Percentiles rank a stretch among this genome's conserved stretches.
These are phyloP conservation scores for Plutomurus gul DNA, from an alignment of 1,140 invertebrate species.

Conservation along the genomic window DNA sequence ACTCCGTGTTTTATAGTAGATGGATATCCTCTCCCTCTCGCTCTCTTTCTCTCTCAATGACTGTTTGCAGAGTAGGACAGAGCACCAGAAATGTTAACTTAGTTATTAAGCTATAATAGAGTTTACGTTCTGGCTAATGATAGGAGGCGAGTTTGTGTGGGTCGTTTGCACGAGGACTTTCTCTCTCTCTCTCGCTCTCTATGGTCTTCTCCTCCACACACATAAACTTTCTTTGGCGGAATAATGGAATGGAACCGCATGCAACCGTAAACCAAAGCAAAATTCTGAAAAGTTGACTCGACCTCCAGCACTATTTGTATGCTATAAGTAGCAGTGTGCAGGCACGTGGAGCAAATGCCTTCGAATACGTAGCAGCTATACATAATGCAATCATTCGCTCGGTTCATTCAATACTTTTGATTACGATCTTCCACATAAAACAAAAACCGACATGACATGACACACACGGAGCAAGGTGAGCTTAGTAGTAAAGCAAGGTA, in stretches of 20 bases:
- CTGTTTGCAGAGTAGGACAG: neutral
- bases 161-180: slow-evolving; percentile 21
- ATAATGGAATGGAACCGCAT: slow-evolving; percentile 8
- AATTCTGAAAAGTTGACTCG: neutral
- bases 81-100: neutral
- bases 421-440: slow-evolving; percentile 17
- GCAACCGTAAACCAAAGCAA: neutral
- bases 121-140: slow-evolving; percentile 20
- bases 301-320: neutral
- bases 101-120: slow-evolving; percentile 30
- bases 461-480: neutral
- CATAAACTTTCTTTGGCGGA: slow-evolving; percentile 20
- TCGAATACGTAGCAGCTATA: too few species aligned
- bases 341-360: slow-evolving; percentile 2
- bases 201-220: neutral
- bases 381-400: neutral
- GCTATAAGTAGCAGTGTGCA: neutral
- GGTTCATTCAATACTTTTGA: slow-evolving; percentile 20
- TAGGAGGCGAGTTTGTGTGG: neutral
- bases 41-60: neutral
- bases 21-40: neutral
- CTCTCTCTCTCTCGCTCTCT: neutral
- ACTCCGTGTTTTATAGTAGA: neutral
- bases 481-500: neutral
- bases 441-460: slow-evolving; percentile 18